Base-by-base conservation (phyloP, 2,888 invertebrate genomes). In the Trypoxylon attenuatum region DNA sequence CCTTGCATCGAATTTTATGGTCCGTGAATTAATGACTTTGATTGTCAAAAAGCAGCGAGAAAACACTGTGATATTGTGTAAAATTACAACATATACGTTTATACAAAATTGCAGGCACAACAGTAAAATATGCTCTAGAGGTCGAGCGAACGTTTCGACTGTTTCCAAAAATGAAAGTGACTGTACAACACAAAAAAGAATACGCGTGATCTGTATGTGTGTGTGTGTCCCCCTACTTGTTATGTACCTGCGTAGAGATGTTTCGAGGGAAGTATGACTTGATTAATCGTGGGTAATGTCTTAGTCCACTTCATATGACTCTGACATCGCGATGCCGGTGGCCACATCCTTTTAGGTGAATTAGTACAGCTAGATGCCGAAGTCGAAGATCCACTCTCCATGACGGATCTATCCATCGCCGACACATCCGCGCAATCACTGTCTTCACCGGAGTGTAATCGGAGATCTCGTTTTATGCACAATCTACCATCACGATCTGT, bases 301-400 rank as follows among this genome's bases (percentile, higher is more conserved):
- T 86, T 89, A 87, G 76, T 89, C 89, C 78, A 91, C 81, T 76
- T 87, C 82, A 83, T 84, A 74, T 82, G 81, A 57, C 75, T 80
- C 42, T 82, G 85, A 54, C 85, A 85, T 19, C 84, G 78, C 22
- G 85, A 85, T 2, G 85, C 85, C 2, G 86, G 85, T 55, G 86
- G 87, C 86, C 87, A 88, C 76, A 90, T 82, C 53, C 91, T 86
- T 84, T 91, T 91, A 0, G 91, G 91, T 0, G 91, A 91, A 78
- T 91, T 91, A 0, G 91, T 90, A 63, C 91, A 91, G 74, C 91
- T 91, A 0, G 91, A 91, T 53, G 90, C 90, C 0, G 91, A 91
- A 0, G 91, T 91, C 0, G 91, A 91, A 0, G 91, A 91, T 74
- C 87, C 87, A 63, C 84, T 84, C 45, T 85, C 85, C 71, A 85